Base-by-base conservation (phyloP, 1,140 invertebrate species). In the Drosophila asahinai region DNA sequence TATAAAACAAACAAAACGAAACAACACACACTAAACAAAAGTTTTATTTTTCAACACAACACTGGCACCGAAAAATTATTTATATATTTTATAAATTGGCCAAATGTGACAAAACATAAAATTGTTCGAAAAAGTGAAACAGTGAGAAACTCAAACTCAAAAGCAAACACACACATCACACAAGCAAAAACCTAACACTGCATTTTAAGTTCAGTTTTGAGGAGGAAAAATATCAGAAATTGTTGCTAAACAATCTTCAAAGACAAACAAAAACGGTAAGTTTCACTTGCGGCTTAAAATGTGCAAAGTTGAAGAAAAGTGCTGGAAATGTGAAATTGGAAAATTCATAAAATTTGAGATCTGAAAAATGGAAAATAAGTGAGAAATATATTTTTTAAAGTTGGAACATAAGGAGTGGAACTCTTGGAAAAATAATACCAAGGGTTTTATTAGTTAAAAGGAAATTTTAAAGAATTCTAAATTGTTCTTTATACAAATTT, bases 31-130 rank as follows among this genome's bases (percentile, higher is more conserved):
- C 22, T 38, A 43, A 36, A 71, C 60, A 61, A 61, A 76, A 49
- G 57, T 65, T 45, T 74, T 68, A 70, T 64, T 86, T 86, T 72
- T 64, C 61, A 71, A 62, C 52, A 81, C 43, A 40, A 81, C 43
- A 40, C 64, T 59, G 57, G 19, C 61, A 40, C 55, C 45, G 9
- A 45, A 55, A 59, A 38, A 40, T 48, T 36, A 17, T 33, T 27
- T 48, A 58, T 40, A 66, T 66, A 62, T 66, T 66, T 66, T 66
- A 63, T 22, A 74, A 83, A 68, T 70, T 87, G 36, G 76, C 52
- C 60, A 71, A 78, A 77, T 70, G 76, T 78, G 74, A 70, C 45
- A 79, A 72, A 80, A 77, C 66, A 57, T 17, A 55, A 58, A 81
- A 81, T 86, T 86, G 78, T 57, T 47, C 14, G 25, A 57, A 70